Evolutionary conservation across 2,888 invertebrate genomes (phyloP).

Genomic region (Perithous albicinctus): DNA sequence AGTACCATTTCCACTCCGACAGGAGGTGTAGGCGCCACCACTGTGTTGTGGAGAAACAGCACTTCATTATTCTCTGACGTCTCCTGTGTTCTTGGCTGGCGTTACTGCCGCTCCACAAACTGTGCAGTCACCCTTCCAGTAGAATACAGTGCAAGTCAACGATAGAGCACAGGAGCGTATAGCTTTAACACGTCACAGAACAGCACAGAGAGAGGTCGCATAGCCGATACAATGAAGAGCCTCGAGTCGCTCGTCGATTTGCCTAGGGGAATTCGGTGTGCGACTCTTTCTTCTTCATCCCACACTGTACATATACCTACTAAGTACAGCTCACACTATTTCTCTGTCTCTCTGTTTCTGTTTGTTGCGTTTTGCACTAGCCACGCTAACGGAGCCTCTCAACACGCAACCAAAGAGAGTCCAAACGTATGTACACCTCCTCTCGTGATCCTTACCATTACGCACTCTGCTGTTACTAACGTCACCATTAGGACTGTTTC

Average conservation of each 20-base stretch:
- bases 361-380: slow-evolving; percentile 7
- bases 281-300: slow-evolving; percentile 25
- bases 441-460: slow-evolving; percentile 58
- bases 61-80: slow-evolving; percentile 62
- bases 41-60: slow-evolving; percentile 10
- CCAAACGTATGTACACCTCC: slow-evolving; percentile 48
- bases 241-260: slow-evolving; percentile 37
- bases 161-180: slow-evolving; percentile 34
- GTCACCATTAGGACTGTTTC: slow-evolving; percentile 2
- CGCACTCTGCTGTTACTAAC: slow-evolving; percentile 40
- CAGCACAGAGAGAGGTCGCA: slow-evolving; percentile 26
- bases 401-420: slow-evolving; percentile 41
- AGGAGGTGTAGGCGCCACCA: not conserved
- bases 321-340: not conserved
- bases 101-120: slow-evolving; percentile 18
- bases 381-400: slow-evolving; percentile 29
- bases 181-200: slow-evolving; percentile 50
- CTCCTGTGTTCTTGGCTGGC: slow-evolving; percentile 54
- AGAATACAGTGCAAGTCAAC: not conserved
- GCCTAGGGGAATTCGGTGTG: slow-evolving; percentile 4
- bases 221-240: slow-evolving; percentile 48
- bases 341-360: not conserved
- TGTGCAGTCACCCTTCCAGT: slow-evolving; percentile 26
- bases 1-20: not conserved
- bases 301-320: not conserved